A percentile compares a stretch with the other conserved stretches of the same genome.
Evolutionary conservation across 1,140 invertebrate genomes (phyloP).

Genomic region (Aphelinus atriplicis): DNA sequence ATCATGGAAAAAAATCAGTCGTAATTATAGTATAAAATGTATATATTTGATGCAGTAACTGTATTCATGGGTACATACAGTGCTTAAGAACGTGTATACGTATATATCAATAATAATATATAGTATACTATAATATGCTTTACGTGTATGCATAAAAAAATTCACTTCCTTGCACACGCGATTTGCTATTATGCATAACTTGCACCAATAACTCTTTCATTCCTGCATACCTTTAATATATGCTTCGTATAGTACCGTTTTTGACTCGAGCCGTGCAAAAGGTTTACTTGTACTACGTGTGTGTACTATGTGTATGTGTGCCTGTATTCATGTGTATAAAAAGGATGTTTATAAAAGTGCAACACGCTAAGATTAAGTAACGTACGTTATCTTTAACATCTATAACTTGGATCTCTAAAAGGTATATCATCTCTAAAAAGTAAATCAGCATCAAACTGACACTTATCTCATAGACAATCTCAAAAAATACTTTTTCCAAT

Average conservation of each 20-base stretch:
- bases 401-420: slow-evolving; percentile 5
- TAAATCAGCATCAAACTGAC: slow-evolving; percentile 13
- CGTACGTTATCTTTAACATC: slow-evolving; percentile 11
- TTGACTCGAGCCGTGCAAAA: slow-evolving; percentile 32
- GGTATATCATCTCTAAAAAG: slow-evolving; percentile 4
- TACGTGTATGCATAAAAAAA: slow-evolving; percentile 38
- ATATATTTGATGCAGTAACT: slow-evolving; percentile 50
- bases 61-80: slow-evolving; percentile 45
- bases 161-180: slow-evolving; percentile 24
- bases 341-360: slow-evolving; percentile 32
- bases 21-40: slow-evolving; percentile 43
- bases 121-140: slow-evolving; percentile 38
- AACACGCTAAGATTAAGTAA: slow-evolving; percentile 22
- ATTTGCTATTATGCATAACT: slow-evolving; percentile 32
- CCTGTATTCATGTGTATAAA: slow-evolving; percentile 18
- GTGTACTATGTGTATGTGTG: slow-evolving; percentile 26
- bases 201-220: slow-evolving; percentile 26
- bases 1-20: slow-evolving; percentile 17
- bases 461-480: slow-evolving; percentile 31
- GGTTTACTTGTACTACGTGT: slow-evolving; percentile 28
- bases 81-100: slow-evolving; percentile 39
- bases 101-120: slow-evolving; percentile 40
- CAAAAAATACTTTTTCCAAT: slow-evolving; percentile 36
- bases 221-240: slow-evolving; percentile 26
- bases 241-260: slow-evolving; percentile 12